Conservation (phyloP, 2,888 invertebrate genomes). For the Nomada ruficornis region DNA sequence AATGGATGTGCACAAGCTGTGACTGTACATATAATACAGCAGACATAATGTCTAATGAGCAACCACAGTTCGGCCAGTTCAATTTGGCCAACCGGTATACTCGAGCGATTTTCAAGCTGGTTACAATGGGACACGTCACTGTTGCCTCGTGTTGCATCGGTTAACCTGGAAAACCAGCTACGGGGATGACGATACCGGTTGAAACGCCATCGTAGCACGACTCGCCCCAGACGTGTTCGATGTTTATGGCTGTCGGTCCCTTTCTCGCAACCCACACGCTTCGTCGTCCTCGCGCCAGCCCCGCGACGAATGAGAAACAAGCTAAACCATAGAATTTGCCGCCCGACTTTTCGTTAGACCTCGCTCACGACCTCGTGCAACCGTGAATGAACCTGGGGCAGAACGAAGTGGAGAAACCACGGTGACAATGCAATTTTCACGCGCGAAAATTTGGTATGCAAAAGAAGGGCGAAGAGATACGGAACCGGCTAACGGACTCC, state of each 20-base stretch:
- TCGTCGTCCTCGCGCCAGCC: background rate
- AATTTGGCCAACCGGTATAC: constrained; percentile 56
- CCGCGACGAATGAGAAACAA: constrained; percentile 53
- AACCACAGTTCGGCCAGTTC: constrained; percentile 50
- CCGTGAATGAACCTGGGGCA: constrained; percentile 41
- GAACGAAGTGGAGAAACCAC: background rate
- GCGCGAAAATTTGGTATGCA: constrained; percentile 28
- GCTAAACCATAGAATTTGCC: constrained; percentile 34
- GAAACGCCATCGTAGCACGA: constrained; percentile 17
- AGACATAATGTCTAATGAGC: constrained; percentile 67
- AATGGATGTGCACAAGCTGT: background rate
- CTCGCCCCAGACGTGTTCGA: constrained; percentile 13
- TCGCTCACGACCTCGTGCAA: constrained; percentile 36
- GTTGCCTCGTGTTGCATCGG: constrained; percentile 67
- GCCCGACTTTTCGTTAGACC: constrained; percentile 36
- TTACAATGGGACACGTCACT: constrained; percentile 71
- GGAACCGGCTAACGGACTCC: background rate
- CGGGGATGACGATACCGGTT: constrained; percentile 48
- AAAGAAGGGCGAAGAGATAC: constrained; percentile 18
- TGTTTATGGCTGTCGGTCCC: constrained; percentile 19
- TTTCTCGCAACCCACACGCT: background rate
- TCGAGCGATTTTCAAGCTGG: constrained; percentile 74
- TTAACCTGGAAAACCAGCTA: constrained; percentile 71
- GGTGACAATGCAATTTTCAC: constrained; percentile 20
- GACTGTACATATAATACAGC: constrained; percentile 52